Evolutionary conservation across 2,797 vertebrate genomes (phyloP).

Genomic region (Alcedo quadribrachys): DNA sequence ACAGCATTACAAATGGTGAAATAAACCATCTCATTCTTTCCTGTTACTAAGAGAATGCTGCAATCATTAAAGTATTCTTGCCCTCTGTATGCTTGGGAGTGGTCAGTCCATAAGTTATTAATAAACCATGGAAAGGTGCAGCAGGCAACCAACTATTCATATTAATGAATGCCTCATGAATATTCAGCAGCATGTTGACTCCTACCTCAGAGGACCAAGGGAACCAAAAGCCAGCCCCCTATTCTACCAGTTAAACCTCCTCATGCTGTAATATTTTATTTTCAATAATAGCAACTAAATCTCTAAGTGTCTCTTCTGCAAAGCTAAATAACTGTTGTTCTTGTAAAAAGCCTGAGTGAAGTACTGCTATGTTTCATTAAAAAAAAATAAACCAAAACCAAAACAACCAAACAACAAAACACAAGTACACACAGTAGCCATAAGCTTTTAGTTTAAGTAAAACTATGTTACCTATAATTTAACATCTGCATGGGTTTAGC

Average conservation of each 20-base stretch:
- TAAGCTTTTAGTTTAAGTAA: slow-evolving; percentile 56
- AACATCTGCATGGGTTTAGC: slow-evolving; percentile 42
- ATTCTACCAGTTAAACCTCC: background rate
- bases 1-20: background rate
- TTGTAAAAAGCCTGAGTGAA: background rate
- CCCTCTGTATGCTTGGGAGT: slow-evolving; percentile 67
- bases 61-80: slow-evolving; percentile 63
- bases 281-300: background rate
- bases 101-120: slow-evolving; percentile 70
- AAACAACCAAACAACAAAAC: too few relatives aligned
- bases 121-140: slow-evolving; percentile 70
- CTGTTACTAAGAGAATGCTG: slow-evolving; percentile 8
- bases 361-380: background rate
- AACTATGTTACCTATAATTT: background rate
- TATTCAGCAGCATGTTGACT: slow-evolving; percentile 63
- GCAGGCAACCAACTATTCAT: slow-evolving; percentile 60
- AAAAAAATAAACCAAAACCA: background rate
- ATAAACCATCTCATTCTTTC: slow-evolving; percentile 18
- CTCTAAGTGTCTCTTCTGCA: background rate
- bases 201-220: slow-evolving; percentile 22
- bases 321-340: background rate
- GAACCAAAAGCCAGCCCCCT: slow-evolving; percentile 28
- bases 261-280: background rate
- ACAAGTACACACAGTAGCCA: background rate
- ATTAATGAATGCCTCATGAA: slow-evolving; percentile 67